These are phyloP conservation scores for Ephydatia muelleri DNA, from an alignment of 37 sponge, comb jelly and placozoan species.

Conservation along the genomic window DNA sequence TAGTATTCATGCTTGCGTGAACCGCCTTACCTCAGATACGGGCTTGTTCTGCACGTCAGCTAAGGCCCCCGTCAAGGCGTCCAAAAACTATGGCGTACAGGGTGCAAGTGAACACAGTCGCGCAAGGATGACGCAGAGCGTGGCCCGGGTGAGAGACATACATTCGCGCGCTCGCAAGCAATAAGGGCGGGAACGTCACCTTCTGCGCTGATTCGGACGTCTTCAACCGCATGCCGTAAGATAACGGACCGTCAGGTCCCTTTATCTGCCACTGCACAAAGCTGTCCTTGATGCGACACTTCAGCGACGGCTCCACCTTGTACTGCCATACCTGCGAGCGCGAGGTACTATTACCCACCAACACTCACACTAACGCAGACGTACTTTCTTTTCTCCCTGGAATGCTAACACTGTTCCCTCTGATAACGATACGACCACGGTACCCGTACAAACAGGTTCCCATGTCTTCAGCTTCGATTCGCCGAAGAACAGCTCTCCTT, in stretches of 20 bases:
- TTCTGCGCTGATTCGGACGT: constrained; percentile 25
- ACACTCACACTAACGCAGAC: constrained; percentile 16
- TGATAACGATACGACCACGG: constrained; percentile 31
- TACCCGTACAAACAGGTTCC: constrained; percentile 18
- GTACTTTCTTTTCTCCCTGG: constrained; percentile 50
- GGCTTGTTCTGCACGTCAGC: background rate
- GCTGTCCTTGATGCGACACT: constrained; percentile 52
- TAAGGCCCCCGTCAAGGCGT: background rate
- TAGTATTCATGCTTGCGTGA: no score
- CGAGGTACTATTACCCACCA: background rate
- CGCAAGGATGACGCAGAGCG: background rate
- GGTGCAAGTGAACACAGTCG: background rate
- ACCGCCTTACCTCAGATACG: background rate
- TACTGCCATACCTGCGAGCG: constrained; percentile 36
- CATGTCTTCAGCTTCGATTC: constrained; percentile 44
- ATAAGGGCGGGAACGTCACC: constrained; percentile 14
- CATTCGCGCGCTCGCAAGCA: no score
- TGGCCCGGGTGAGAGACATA: background rate
- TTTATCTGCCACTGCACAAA: constrained; percentile 68
- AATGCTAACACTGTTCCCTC: constrained; percentile 8
- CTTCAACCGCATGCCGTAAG: constrained; percentile 44
- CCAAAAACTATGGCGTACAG: background rate
- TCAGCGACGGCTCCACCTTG: constrained; percentile 15
- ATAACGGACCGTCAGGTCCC: background rate
- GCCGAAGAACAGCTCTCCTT: constrained; percentile 44